phyloP scores from a whole-genome alignment of 2,113 vertebrate genomes.

The Phyllopteryx taeniolatus region DNA sequence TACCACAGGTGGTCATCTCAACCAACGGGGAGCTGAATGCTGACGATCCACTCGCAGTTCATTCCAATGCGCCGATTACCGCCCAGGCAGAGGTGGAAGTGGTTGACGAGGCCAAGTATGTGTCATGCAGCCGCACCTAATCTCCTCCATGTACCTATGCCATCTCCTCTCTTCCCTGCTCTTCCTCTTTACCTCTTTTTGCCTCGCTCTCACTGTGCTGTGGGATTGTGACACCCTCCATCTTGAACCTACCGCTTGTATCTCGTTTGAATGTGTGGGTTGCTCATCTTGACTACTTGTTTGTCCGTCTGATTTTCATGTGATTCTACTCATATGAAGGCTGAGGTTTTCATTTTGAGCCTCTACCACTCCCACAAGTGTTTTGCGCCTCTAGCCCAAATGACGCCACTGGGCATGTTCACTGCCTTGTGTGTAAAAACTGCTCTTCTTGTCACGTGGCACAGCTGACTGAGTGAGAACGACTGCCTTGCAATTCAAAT shows the following conservation, averaged over 20 bases:
- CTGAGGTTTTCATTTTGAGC: neutral
- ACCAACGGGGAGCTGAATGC: slow-evolving; percentile 97
- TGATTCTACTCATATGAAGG: neutral
- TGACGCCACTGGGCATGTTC: neutral
- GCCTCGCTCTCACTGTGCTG: slow-evolving; percentile 13
- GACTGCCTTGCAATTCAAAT: neutral
- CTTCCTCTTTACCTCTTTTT: slow-evolving; percentile 13
- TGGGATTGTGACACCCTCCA: slow-evolving; percentile 40
- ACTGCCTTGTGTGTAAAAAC: slow-evolving; percentile 1
- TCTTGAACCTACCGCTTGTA: slow-evolving; percentile 19
- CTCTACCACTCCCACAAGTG: neutral
- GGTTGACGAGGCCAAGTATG: slow-evolving; percentile 98
- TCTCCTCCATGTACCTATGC: slow-evolving; percentile 35
- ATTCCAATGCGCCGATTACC: slow-evolving; percentile 91
- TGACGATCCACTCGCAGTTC: slow-evolving; percentile 86
- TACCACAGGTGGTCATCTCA: slow-evolving; percentile 92
- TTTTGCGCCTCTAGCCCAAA: slow-evolving; percentile 15
- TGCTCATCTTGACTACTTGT: slow-evolving; percentile 20
- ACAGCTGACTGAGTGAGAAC: slow-evolving; percentile 3
- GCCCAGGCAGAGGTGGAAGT: slow-evolving; percentile 95
- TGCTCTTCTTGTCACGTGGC: neutral
- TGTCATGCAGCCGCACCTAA: slow-evolving; percentile 42
- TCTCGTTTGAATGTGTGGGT: slow-evolving; percentile 31
- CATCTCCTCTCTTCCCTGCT: slow-evolving; percentile 30
- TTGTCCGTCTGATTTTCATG: slow-evolving; percentile 12